Percentiles rank a stretch among this genome's conserved stretches.
These are phyloP conservation scores for Drosophila ustulata DNA, from an alignment of 2,888 invertebrate species.

Conservation along the genomic window DNA sequence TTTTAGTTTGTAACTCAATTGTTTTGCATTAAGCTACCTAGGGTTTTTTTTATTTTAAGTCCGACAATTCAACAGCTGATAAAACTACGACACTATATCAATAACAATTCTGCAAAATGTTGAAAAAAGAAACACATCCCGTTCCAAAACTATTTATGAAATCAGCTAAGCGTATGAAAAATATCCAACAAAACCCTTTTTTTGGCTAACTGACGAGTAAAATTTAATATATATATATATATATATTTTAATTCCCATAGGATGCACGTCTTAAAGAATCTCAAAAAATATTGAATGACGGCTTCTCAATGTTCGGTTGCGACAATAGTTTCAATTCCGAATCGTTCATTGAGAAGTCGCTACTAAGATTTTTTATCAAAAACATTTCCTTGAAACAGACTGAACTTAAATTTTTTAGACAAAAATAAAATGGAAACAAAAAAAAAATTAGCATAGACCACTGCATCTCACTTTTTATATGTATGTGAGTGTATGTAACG, in stretches of 20 bases:
- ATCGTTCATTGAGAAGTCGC: slow-evolving; percentile 27
- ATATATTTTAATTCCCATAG: slow-evolving; percentile 52
- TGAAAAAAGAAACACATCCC: slow-evolving; percentile 36
- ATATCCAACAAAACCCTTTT: slow-evolving; percentile 28
- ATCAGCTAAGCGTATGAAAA: slow-evolving; percentile 43
- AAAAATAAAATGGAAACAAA: slow-evolving; percentile 40
- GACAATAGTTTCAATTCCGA: slow-evolving; percentile 15
- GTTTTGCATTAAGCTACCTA: slow-evolving; percentile 69
- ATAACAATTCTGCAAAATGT: slow-evolving; percentile 40
- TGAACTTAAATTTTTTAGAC: slow-evolving; percentile 69
- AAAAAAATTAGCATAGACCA: slow-evolving; percentile 43
- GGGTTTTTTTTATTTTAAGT: slow-evolving; percentile 60
- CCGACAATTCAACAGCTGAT: slow-evolving; percentile 35
- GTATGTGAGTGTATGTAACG: slow-evolving; percentile 49
- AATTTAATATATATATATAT: slow-evolving; percentile 45
- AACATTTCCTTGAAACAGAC: slow-evolving; percentile 78
- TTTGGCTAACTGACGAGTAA: slow-evolving; percentile 47
- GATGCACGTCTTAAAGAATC: slow-evolving; percentile 82
- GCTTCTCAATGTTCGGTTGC: slow-evolving; percentile 23
- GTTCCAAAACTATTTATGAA: slow-evolving; percentile 62
- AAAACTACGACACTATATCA: slow-evolving; percentile 35
- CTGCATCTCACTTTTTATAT: slow-evolving; percentile 62
- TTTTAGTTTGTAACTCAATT: slow-evolving; percentile 73
- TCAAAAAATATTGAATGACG: slow-evolving; percentile 66
- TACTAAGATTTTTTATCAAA: slow-evolving; percentile 58